These are phyloP conservation scores for Hozukius guyotensis DNA, from an alignment of 2,797 vertebrate genomes.

Conservation along the genomic window DNA sequence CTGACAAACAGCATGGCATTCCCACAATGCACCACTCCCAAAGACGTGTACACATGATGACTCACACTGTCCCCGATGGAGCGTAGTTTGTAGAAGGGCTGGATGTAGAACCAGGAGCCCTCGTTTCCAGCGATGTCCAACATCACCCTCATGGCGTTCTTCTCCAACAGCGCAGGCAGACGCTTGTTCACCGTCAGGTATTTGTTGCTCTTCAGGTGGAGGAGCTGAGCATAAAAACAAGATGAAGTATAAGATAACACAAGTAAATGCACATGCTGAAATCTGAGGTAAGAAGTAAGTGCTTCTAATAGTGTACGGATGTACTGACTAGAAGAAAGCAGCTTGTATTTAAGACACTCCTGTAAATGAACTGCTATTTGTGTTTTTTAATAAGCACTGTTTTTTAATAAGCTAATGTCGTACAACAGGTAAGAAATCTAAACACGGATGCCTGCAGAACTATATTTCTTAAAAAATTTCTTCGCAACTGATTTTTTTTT, in stretches of 20 bases:
- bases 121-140: conserved; percentile 96
- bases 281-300: not conserved
- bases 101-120: conserved; percentile 99
- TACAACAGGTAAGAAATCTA: not conserved
- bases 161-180: conserved; percentile 95
- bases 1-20: not conserved
- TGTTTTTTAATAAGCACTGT: not conserved
- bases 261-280: not conserved
- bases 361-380: not conserved
- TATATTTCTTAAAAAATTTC: not conserved
- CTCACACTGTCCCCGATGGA: conserved; percentile 98
- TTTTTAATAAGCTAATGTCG: not conserved
- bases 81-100: conserved; percentile 97
- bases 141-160: conserved; percentile 98
- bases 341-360: not conserved
- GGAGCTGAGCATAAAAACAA: conserved; percentile 82
- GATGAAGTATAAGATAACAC: not conserved
- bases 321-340: not conserved
- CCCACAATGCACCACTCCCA: not conserved
- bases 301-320: not conserved
- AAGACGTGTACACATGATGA: conserved; percentile 31
- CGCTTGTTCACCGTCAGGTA: conserved; percentile 98
- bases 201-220: conserved; percentile 98
- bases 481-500: no score
- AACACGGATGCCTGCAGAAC: not conserved